These are phyloP conservation scores for Labeo rohita DNA, from an alignment of 2,113 vertebrate genomes.

Conservation along the genomic window DNA sequence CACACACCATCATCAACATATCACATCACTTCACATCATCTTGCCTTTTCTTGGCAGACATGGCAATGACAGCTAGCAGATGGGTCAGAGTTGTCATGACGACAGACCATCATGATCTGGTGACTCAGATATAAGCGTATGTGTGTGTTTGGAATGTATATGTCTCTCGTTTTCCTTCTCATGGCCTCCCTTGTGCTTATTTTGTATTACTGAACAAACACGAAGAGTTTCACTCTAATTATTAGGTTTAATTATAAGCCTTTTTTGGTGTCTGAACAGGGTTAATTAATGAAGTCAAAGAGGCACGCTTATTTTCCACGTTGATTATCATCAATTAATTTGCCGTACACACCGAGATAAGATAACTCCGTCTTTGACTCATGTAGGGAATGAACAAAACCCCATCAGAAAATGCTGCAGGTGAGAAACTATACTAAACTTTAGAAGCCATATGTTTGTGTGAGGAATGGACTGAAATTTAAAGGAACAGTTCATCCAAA, in stretches of 20 bases:
- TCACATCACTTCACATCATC: constrained; percentile 37
- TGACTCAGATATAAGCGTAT: constrained; percentile 11
- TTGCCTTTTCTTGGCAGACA: constrained; percentile 39
- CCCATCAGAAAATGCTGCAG: neutral
- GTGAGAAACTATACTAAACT: neutral
- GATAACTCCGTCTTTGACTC: constrained; percentile 56
- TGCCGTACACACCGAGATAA: constrained; percentile 64
- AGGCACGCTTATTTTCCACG: constrained; percentile 64
- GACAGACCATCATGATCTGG: constrained; percentile 44
- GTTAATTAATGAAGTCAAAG: constrained; percentile 65
- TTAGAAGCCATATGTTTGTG: neutral
- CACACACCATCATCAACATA: constrained; percentile 12
- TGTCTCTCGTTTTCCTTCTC: neutral
- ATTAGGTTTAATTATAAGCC: constrained; percentile 46
- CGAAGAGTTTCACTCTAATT: constrained; percentile 11
- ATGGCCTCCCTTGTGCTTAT: neutral
- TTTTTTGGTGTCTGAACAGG: constrained; percentile 52
- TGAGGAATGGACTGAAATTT: neutral
- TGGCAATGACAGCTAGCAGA: constrained; percentile 40
- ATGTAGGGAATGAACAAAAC: constrained; percentile 56
- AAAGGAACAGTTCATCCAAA: neutral
- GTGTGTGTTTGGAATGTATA: neutral
- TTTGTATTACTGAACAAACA: neutral
- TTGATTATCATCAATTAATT: constrained; percentile 76
- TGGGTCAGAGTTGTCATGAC: constrained; percentile 45